Evolutionary conservation across 2,797 vertebrate genomes (phyloP).

Genomic region (Triplophysa yarkandensis): DNA sequence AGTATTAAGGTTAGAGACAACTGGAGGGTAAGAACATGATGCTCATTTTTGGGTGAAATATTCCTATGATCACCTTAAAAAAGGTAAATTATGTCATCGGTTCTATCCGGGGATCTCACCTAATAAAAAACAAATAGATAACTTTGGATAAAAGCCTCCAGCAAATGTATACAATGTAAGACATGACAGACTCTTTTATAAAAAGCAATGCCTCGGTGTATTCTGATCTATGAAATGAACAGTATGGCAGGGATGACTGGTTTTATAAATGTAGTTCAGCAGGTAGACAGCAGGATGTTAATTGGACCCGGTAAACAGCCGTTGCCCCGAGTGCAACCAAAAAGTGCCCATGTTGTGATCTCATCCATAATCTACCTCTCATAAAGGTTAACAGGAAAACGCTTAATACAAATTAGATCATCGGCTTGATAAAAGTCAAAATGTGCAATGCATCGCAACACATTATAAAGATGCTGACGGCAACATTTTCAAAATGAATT

Average conservation of each 20-base stretch:
- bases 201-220: not conserved
- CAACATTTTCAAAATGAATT: too few species aligned
- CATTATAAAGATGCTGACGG: too few species aligned
- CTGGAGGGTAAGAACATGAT: too few species aligned
- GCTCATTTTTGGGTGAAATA: too few species aligned
- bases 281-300: conserved; percentile 25
- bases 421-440: too few species aligned
- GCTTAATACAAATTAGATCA: not conserved
- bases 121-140: too few species aligned
- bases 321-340: conserved; percentile 5
- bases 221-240: not conserved
- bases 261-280: conserved; percentile 2
- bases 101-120: too few species aligned
- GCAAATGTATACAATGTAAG: not conserved
- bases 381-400: conserved; percentile 23
- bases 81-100: too few species aligned
- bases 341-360: conserved; percentile 7
- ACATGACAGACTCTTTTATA: not conserved
- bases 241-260: not conserved
- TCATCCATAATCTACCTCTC: conserved; percentile 12
- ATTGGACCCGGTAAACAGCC: conserved; percentile 18
- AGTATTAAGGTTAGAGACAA: too few species aligned
- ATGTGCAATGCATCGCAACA: too few species aligned
- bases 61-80: too few species aligned
- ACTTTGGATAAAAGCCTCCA: too few species aligned